Conservation (phyloP, 2,113 vertebrate species). For the Chaetodon auriga region DNA sequence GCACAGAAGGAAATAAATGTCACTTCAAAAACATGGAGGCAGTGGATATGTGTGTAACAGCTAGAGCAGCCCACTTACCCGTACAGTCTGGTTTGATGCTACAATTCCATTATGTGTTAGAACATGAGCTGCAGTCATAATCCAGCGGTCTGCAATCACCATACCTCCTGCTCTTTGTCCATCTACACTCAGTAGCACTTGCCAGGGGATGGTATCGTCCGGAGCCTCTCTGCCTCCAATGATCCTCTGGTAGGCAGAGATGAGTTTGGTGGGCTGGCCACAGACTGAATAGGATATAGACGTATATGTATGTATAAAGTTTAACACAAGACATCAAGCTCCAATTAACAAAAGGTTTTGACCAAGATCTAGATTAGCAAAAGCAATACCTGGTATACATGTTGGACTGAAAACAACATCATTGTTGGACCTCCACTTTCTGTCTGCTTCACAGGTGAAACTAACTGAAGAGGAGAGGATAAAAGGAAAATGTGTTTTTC, state of each 20-base stretch:
- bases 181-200: constrained; percentile 48
- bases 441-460: constrained; percentile 39
- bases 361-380: not conserved
- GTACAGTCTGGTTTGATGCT: accelerated
- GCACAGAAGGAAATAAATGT: not conserved
- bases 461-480: constrained; percentile 1
- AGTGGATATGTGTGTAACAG: not conserved
- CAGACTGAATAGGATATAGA: constrained; percentile 67
- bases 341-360: not conserved
- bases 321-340: not conserved
- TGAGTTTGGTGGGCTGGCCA: constrained; percentile 51
- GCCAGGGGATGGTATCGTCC: constrained; percentile 77
- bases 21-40: not conserved
- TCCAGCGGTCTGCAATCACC: constrained; percentile 77
- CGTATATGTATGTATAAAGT: not conserved
- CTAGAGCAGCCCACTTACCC: constrained; percentile 34
- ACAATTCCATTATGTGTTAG: accelerated
- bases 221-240: constrained; percentile 63
- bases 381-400: constrained; percentile 34
- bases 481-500: not conserved
- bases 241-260: constrained; percentile 38
- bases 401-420: constrained; percentile 3
- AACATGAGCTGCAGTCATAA: constrained; percentile 81
- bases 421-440: constrained; percentile 36
- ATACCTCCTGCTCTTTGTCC: constrained; percentile 42